Conservation (phyloP, 2,113 vertebrate genomes). For the Campylomormyrus numenius region DNA sequence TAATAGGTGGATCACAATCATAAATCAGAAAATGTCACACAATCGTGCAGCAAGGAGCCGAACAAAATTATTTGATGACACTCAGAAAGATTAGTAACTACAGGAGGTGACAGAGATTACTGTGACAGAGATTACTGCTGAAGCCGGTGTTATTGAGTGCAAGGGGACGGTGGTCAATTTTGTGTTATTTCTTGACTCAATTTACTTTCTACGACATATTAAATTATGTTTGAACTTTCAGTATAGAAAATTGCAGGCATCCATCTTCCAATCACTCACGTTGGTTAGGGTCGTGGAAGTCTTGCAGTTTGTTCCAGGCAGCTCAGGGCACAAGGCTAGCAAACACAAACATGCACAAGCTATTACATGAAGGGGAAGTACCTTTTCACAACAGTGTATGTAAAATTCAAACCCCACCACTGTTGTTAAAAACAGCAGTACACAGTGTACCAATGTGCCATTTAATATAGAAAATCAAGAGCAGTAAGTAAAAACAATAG, state of each 20-base stretch:
- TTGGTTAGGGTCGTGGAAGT: neutral
- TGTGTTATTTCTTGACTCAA: neutral
- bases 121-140: neutral
- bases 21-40: neutral
- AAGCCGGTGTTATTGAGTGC: neutral
- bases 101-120: neutral
- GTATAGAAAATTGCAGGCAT: neutral
- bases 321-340: neutral
- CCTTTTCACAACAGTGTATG: neutral
- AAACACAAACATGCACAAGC: neutral
- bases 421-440: neutral
- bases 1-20: neutral
- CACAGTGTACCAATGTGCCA: neutral
- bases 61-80: neutral
- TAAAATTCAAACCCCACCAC: neutral
- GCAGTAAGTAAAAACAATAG: neutral
- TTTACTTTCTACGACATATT: neutral
- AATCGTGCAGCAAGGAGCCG: neutral
- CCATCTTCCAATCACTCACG: neutral
- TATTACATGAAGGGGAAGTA: neutral
- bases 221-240: neutral
- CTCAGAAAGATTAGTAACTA: neutral
- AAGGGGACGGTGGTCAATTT: neutral
- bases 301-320: neutral
- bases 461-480: neutral